phyloP scores from a whole-genome alignment of 2,113 vertebrate genomes.

The Zosterops borbonicus region DNA sequence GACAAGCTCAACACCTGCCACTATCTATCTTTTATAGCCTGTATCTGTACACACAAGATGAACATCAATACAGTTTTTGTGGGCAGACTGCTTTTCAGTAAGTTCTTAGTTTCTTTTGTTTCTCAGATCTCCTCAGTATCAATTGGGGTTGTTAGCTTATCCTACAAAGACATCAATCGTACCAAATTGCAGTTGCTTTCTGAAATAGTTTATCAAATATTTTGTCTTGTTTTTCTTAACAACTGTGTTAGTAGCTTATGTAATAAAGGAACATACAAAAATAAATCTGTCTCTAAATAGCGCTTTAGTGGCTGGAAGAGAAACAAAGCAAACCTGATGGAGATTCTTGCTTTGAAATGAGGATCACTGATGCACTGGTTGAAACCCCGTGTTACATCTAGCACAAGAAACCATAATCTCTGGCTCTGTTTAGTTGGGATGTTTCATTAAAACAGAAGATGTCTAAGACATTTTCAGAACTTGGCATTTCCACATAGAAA shows the following conservation, averaged over 20 bases:
- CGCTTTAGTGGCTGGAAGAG: neutral
- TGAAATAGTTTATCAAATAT: neutral
- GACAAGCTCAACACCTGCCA: neutral
- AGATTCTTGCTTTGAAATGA: neutral
- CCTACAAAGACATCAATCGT: neutral
- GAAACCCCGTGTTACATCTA: neutral
- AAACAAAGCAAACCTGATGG: neutral
- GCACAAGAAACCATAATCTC: neutral
- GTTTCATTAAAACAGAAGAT: neutral
- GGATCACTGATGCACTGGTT: neutral
- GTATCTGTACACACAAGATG: neutral
- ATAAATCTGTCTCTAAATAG: neutral
- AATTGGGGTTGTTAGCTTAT: neutral
- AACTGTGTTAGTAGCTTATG: neutral
- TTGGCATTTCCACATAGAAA: neutral
- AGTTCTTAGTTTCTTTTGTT: neutral
- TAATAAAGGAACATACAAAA: neutral
- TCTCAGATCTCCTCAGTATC: neutral
- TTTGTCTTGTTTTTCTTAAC: neutral
- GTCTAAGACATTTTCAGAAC: neutral
- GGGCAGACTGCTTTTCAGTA: neutral
- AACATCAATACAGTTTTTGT: neutral
- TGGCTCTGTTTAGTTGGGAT: neutral
- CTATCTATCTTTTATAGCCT: neutral
- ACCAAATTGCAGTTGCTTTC: neutral